Evolutionary conservation across 2,888 invertebrate species (phyloP).

Genomic region (Heteropelma amictum): DNA sequence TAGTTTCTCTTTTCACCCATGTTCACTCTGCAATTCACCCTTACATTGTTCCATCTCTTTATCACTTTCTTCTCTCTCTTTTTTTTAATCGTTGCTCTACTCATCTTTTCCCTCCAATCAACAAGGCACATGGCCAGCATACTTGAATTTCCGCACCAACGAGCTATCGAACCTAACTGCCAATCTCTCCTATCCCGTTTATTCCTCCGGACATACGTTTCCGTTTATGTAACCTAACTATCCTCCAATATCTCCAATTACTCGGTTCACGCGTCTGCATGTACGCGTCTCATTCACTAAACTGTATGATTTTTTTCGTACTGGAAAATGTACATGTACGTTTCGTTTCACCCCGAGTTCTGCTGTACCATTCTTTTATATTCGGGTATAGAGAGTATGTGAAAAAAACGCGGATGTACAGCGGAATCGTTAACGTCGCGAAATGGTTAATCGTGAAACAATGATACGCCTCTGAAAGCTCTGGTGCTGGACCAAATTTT

Average conservation of each 20-base stretch:
- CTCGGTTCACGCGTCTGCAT: neutral
- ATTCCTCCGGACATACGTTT: neutral
- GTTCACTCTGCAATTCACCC: neutral
- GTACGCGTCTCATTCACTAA: neutral
- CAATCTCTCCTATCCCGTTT: neutral
- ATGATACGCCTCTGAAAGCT: too few species aligned
- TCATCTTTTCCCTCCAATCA: constrained; percentile 31
- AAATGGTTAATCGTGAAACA: too few species aligned
- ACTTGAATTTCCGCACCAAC: constrained; percentile 26
- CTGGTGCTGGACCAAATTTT: too few species aligned
- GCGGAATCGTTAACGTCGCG: too few species aligned
- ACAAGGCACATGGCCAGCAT: constrained; percentile 8
- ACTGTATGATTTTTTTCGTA: neutral
- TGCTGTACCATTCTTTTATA: too few species aligned
- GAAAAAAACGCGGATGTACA: too few species aligned
- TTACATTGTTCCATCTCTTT: neutral
- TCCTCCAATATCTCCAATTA: neutral
- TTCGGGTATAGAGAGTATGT: too few species aligned
- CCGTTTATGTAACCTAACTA: neutral
- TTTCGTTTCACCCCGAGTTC: too few species aligned
- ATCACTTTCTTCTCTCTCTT: neutral
- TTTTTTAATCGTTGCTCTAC: constrained; percentile 9
- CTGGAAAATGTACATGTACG: too few species aligned
- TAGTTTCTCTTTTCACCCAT: constrained; percentile 4
- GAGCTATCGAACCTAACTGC: constrained; percentile 6